Conservation (phyloP, 2,113 vertebrate genomes). For the Mormoops blainvillei region DNA sequence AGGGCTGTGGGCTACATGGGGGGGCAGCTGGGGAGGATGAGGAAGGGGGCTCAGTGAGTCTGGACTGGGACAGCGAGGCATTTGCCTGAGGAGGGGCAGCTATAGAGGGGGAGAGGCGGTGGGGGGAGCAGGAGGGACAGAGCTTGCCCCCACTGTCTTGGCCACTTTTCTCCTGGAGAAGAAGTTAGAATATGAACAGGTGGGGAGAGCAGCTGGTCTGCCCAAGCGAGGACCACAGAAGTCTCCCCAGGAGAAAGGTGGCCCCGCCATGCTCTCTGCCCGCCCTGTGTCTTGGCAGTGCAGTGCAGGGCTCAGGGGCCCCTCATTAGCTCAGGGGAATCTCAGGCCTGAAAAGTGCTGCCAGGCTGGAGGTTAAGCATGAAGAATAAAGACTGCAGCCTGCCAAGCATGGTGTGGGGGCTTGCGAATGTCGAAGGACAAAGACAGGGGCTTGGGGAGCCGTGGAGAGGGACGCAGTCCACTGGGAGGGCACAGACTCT, state of each 20-base stretch:
- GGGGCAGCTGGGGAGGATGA: not conserved
- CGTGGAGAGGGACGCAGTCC: not conserved
- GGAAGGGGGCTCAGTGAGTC: not conserved
- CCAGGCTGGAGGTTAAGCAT: not conserved
- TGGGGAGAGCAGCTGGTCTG: not conserved
- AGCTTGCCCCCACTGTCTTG: fast-evolving
- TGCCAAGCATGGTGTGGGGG: not conserved
- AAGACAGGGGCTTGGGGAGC: not conserved
- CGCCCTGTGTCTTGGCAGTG: not conserved
- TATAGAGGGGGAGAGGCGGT: fast-evolving
- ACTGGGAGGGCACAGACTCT: fast-evolving
- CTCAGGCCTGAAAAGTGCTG: not conserved
- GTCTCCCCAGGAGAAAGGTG: not conserved
- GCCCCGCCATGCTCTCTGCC: not conserved
- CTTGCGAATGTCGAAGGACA: not conserved
- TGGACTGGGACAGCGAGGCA: not conserved
- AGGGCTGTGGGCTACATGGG: fast-evolving
- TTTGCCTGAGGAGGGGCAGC: not conserved
- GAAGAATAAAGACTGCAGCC: not conserved
- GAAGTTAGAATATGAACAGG: not conserved
- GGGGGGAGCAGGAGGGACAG: not conserved
- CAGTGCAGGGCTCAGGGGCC: not conserved
- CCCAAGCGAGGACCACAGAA: not conserved
- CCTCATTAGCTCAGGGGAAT: too few species aligned
- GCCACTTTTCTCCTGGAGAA: not conserved